Evolutionary conservation across 2,113 vertebrate genomes (phyloP).

Genomic region (Macroglossus sobrinus): DNA sequence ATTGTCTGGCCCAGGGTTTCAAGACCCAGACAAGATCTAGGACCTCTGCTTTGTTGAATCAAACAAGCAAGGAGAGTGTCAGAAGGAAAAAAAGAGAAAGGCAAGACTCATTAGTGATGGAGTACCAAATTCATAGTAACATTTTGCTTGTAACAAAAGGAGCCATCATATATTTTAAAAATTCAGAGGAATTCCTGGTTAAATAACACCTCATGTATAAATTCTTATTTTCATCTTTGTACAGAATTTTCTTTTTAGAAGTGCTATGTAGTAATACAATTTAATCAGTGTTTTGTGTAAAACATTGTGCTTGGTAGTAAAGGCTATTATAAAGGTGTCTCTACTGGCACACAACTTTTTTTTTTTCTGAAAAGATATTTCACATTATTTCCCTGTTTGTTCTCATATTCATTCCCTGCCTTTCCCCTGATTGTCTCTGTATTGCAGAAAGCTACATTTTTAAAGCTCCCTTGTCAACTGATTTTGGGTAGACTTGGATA

Average conservation of each 20-base stretch:
- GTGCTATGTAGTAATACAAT: neutral
- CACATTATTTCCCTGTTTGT: neutral
- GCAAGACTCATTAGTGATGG: neutral
- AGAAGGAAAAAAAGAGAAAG: conserved; percentile 22
- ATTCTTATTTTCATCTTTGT: neutral
- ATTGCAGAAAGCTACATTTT: neutral
- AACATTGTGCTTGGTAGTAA: neutral
- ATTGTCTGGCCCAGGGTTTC: neutral
- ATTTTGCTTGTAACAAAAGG: neutral
- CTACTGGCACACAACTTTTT: neutral
- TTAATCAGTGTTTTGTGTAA: neutral
- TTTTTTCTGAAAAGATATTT: neutral
- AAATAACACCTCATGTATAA: neutral
- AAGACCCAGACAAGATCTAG: neutral
- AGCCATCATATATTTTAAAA: neutral
- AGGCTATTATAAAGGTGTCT: neutral
- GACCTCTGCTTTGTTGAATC: neutral
- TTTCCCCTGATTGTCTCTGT: neutral
- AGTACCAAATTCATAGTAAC: neutral
- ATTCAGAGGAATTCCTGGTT: neutral
- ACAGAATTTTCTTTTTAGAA: neutral
- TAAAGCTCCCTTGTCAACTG: neutral
- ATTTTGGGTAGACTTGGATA: neutral
- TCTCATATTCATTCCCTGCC: neutral
- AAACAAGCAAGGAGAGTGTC: neutral